Evolutionary conservation across 2,113 vertebrate genomes (phyloP), one percentile per base, ranked within the genome.

Genomic region (Choloepus hoffmanni): DNA sequence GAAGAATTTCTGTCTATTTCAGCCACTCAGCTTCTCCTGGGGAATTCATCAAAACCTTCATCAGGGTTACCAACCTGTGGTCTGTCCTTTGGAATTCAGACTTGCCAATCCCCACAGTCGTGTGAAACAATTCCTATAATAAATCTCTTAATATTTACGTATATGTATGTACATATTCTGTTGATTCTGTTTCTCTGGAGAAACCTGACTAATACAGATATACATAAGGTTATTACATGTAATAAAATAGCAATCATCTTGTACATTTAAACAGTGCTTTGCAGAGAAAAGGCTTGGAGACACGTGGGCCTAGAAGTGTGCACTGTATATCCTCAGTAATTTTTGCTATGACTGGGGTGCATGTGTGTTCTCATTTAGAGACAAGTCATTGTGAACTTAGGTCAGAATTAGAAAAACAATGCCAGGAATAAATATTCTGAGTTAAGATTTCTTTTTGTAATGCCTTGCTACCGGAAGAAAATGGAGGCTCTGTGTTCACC

Each of bases 401-500:
- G 36, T 33, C 48, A 90, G 84, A 96, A 84, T 92, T 82, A 92
- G 84, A 93, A 82, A 97, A 89, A 50, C 15, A 76, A 33, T 12
- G 30, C 23, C 55, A 65, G 16, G 12, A 89, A 92, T 68, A 48
- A 91, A 67, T 28, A 36, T 9, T 45, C 65, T 78, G 70, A 96
- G 62, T 92, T 95, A 97, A 95, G 0, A 90, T 67, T 81, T 77
- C 40, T 92, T 93, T 98, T 97, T 68, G 48, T 1, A 81, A 19
- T 89, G 1, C 40, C 14, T 86, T 28, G 92, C 36, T 97, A 21
- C 36, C 77, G 94, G 89, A 97, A 76, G 90, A 97, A 95, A 91
- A 79, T 6, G 30, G 87, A 96, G 70, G 55, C 62, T 96, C 36
- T 98, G 62, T 78, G 97, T 95, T 97, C 94, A 45, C 96, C 78